phyloP scores from a whole-genome alignment of 2,888 invertebrate genomes.

The Graphium colonna region DNA sequence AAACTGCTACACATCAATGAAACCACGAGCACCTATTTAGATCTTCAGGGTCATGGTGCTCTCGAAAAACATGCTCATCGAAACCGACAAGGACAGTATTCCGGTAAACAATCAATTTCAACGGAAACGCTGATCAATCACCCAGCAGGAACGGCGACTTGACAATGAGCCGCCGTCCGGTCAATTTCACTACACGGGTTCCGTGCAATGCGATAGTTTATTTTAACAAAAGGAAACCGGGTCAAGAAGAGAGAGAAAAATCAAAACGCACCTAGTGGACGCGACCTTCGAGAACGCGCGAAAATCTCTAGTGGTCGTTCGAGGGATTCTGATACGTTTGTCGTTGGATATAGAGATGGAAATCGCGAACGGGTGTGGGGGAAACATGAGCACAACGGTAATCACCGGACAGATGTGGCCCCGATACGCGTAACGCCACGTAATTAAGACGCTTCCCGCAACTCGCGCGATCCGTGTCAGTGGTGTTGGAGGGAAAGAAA shows the following conservation, averaged over 20 bases:
- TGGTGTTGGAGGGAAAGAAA: slow-evolving; percentile 44
- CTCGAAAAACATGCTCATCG: slow-evolving; percentile 9
- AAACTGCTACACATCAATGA: slow-evolving; percentile 2
- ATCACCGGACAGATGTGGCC: slow-evolving; percentile 55
- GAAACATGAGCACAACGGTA: slow-evolving; percentile 36
- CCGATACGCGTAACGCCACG: slow-evolving; percentile 40
- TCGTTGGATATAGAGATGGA: slow-evolving; percentile 38
- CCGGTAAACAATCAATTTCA: slow-evolving; percentile 17
- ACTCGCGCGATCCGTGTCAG: slow-evolving; percentile 43
- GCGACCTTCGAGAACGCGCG: slow-evolving; percentile 48
- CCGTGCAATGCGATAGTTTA: slow-evolving; percentile 60
- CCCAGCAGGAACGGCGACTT: slow-evolving; percentile 1
- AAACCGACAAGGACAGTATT: slow-evolving; percentile 5
- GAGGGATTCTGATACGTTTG: slow-evolving; percentile 20
- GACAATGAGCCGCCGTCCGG: slow-evolving; percentile 17
- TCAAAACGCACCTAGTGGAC: slow-evolving; percentile 52
- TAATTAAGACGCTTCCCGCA: slow-evolving; percentile 52
- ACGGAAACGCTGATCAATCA: slow-evolving; percentile 13
- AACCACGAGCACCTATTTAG: slow-evolving; percentile 4
- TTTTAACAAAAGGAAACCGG: slow-evolving; percentile 61
- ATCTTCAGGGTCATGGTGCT: slow-evolving; percentile 14
- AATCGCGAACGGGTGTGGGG: slow-evolving; percentile 32
- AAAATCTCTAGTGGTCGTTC: too few relatives aligned
- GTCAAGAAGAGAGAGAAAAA: slow-evolving; percentile 59
- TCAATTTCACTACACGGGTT: slow-evolving; percentile 52